These are phyloP conservation scores for Luehdorfia chinensis DNA, from an alignment of 1,140 invertebrate genomes.

Conservation along the genomic window DNA sequence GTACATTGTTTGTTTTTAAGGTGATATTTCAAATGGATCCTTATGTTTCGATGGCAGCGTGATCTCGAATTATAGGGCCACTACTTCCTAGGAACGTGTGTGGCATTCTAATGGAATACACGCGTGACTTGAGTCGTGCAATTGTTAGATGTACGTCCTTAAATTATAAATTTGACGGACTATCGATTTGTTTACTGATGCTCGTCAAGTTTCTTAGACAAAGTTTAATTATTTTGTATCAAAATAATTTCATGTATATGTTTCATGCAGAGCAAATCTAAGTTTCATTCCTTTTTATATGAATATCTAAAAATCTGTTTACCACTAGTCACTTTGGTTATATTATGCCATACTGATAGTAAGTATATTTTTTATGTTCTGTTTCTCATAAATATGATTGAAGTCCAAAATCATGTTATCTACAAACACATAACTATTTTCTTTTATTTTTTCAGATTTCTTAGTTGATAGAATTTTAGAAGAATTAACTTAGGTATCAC, in stretches of 20 bases:
- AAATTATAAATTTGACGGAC: too few species aligned
- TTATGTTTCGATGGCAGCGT: conserved; percentile 33
- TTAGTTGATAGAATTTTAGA: background rate
- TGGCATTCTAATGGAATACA: conserved; percentile 37
- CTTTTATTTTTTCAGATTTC: background rate
- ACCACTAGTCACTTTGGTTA: background rate
- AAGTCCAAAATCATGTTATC: too few species aligned
- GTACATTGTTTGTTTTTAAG: conserved; percentile 55
- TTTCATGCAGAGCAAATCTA: too few species aligned
- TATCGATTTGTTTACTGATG: too few species aligned
- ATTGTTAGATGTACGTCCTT: too few species aligned
- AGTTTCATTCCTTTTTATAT: too few species aligned
- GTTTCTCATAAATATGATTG: too few species aligned
- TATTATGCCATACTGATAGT: too few species aligned
- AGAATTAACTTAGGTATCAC: background rate
- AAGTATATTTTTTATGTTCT: too few species aligned
- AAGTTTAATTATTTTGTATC: too few species aligned
- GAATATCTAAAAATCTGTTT: too few species aligned
- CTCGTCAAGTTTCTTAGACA: background rate
- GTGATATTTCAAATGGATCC: conserved; percentile 28
- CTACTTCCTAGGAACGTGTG: conserved; percentile 35
- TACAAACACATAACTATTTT: too few species aligned
- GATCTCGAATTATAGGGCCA: conserved; percentile 41
- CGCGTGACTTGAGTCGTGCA: conserved; percentile 16
- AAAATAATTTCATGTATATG: background rate